A percentile compares a stretch with the other conserved stretches of the same genome.
These are phyloP conservation scores for Montipora cactus DNA, from an alignment of 64 coral and sea anemone species.

Conservation along the genomic window DNA sequence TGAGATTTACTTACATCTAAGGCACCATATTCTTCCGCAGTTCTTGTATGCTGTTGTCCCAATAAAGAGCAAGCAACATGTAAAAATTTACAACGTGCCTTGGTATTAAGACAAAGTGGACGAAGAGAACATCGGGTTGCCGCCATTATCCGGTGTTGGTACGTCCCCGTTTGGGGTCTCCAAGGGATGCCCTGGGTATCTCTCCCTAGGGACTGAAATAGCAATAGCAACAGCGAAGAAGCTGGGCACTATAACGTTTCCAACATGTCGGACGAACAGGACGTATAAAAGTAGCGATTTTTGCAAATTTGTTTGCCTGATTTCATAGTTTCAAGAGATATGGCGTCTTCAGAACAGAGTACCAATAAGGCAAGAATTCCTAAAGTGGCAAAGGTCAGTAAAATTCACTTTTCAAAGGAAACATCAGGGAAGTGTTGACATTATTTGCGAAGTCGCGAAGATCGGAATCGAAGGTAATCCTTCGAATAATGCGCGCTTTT, in stretches of 20 bases:
- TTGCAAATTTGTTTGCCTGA: neutral
- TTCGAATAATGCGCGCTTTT: slow-evolving; percentile 2
- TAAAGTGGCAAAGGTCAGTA: slow-evolving; percentile 78
- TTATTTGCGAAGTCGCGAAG: neutral
- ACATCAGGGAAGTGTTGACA: too few relatives aligned
- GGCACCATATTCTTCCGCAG: neutral
- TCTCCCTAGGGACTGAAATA: neutral
- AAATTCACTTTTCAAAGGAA: neutral
- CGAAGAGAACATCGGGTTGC: neutral
- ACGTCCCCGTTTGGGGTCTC: neutral
- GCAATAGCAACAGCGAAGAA: neutral
- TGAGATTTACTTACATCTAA: neutral
- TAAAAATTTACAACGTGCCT: neutral
- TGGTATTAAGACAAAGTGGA: neutral
- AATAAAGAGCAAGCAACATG: neutral
- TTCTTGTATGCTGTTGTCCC: slow-evolving; percentile 27
- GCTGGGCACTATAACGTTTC: slow-evolving; percentile 46
- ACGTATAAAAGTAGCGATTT: neutral
- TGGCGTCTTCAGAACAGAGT: slow-evolving; percentile 65
- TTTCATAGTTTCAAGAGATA: neutral
- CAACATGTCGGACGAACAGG: slow-evolving; percentile 38
- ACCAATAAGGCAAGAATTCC: slow-evolving; percentile 49
- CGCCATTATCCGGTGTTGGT: neutral
- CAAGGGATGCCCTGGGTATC: neutral
- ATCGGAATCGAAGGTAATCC: neutral